Conservation (phyloP, 2,797 vertebrate species). For the Molothrus aeneus region DNA sequence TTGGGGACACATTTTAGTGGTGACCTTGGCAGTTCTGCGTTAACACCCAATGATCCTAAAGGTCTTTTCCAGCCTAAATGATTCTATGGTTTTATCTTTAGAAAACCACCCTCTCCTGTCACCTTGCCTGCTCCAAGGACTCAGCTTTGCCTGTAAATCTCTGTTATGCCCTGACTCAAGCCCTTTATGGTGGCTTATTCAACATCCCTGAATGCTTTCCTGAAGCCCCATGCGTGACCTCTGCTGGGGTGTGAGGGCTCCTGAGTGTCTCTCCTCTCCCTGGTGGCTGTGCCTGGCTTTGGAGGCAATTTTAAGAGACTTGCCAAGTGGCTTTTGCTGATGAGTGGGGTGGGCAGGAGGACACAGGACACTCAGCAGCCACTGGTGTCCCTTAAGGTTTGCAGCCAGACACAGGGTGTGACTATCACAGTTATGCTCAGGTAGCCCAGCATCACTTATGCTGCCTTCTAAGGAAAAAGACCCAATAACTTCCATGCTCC, state of each 20-base stretch:
- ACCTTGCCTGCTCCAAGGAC: not conserved
- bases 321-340: not conserved
- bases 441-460: not conserved
- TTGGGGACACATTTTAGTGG: not conserved
- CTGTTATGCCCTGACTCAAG: not conserved
- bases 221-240: not conserved
- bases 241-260: accelerated
- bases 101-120: not conserved
- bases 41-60: not conserved
- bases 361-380: not conserved
- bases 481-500: accelerated
- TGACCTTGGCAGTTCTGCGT: not conserved
- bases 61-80: not conserved
- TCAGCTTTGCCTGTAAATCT: not conserved
- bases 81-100: not conserved
- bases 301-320: not conserved
- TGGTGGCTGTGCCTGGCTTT: not conserved
- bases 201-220: not conserved
- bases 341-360: not conserved
- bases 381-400: not conserved
- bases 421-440: accelerated
- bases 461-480: not conserved
- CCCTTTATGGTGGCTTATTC: not conserved
- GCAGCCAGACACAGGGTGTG: not conserved
- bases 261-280: not conserved